Evolutionary conservation across 2,888 invertebrate genomes (phyloP).

Genomic region (Spialia ferax): DNA sequence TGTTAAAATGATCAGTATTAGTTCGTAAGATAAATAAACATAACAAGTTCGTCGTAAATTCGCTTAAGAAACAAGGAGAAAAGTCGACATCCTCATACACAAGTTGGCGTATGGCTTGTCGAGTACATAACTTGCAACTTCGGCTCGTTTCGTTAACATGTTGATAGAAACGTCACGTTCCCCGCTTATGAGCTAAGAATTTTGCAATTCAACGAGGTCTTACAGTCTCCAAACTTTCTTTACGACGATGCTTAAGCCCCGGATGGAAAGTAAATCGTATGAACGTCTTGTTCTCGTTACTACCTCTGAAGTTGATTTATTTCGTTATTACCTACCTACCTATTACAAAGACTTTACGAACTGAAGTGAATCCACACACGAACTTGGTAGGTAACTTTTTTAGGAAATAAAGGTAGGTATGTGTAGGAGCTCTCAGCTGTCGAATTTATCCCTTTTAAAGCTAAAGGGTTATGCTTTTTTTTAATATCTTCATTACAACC

Average conservation of each 20-base stretch:
- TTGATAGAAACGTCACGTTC: constrained; percentile 63
- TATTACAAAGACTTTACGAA: no score
- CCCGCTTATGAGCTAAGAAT: constrained; percentile 55
- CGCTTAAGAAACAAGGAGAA: neutral
- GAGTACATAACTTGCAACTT: constrained; percentile 10
- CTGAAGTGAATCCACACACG: no score
- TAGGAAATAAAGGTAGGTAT: no score
- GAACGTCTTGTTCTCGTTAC: constrained; percentile 6
- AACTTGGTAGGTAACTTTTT: no score
- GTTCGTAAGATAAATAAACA: neutral
- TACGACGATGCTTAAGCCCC: constrained; percentile 33
- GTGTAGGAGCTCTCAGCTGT: no score
- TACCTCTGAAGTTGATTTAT: neutral
- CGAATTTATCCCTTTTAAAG: no score
- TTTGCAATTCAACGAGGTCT: constrained; percentile 68
- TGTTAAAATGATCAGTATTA: neutral
- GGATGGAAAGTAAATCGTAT: constrained; percentile 20
- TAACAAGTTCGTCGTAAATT: neutral
- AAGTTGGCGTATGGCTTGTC: neutral
- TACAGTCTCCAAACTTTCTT: constrained; percentile 59
- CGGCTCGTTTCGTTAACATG: constrained; percentile 45
- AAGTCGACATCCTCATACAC: neutral
- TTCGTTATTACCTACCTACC: no score
- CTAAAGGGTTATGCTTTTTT: no score
- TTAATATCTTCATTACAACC: no score